These are phyloP conservation scores for Paracyclopina nana DNA, from an alignment of 1,140 invertebrate species.

Conservation along the genomic window DNA sequence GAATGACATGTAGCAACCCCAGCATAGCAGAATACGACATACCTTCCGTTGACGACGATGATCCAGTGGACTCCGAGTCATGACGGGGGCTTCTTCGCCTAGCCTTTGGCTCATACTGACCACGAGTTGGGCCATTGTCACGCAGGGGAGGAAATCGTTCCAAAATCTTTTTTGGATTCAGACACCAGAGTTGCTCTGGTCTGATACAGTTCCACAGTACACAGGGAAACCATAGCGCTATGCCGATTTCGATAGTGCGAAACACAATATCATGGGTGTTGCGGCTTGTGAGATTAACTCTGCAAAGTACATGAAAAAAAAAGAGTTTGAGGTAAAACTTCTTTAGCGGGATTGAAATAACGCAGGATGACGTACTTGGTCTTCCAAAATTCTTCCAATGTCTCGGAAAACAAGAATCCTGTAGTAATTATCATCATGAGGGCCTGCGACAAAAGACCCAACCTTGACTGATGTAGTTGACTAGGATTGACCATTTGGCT, in stretches of 20 bases:
- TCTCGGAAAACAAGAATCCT: slow-evolving; percentile 69
- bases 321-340: neutral
- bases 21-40: too few relatives aligned
- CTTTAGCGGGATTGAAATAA: slow-evolving; percentile 7
- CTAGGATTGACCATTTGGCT: slow-evolving; percentile 39
- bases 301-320: slow-evolving; percentile 23
- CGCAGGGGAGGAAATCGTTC: slow-evolving; percentile 16
- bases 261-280: slow-evolving; percentile 82
- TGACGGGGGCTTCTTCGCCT: too few relatives aligned
- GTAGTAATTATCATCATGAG: slow-evolving; percentile 61
- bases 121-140: too few relatives aligned
- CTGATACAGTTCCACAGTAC: slow-evolving; percentile 75
- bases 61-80: too few relatives aligned
- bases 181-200: slow-evolving; percentile 77
- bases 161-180: slow-evolving; percentile 63
- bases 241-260: slow-evolving; percentile 73
- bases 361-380: slow-evolving; percentile 44
- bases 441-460: slow-evolving; percentile 69
- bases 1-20: too few relatives aligned
- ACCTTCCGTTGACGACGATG: too few relatives aligned
- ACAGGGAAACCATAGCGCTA: slow-evolving; percentile 82
- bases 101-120: too few relatives aligned
- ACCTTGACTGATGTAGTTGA: slow-evolving; percentile 70
- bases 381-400: slow-evolving; percentile 75
- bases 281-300: slow-evolving; percentile 61